Base-by-base conservation (phyloP, 2,113 vertebrate species). In the Micronycteris hirsuta region DNA sequence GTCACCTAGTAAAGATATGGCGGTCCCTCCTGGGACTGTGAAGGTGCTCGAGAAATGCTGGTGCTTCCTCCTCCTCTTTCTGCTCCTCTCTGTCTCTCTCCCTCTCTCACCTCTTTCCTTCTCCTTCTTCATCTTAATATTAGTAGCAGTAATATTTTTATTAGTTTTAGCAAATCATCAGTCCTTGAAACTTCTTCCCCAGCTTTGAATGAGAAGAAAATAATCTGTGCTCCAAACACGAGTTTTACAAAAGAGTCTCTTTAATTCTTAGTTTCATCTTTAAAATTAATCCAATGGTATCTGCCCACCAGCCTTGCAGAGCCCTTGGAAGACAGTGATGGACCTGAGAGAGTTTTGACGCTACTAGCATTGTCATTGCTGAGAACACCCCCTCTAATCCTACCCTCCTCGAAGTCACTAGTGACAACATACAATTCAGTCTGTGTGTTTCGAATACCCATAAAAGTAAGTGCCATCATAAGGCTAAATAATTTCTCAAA, bases 401-500 rank as follows among this genome's bases (percentile, higher is more conserved):
- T 49, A 17, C 4, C 43, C 58, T 45, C 38, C 82, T 28, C 16
- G 61, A 31, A 52, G n/a, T 36, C 15, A n/a, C 54, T 26, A 63
- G 65, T 47, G 78, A 83, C 76, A 71, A 22, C 36, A 45, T 0
- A 26, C 10, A 14, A 16, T 61, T 80, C 45, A 22, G 52, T 33
- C 74, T 87, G 63, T 67, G 36, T 80, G 81, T 96, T 56, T 20
- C 82, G 78, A 78, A 33, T 20, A 6, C n/a, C 24, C 49, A n/a
- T n/a, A 83, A 81, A 78, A 73, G 20, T 43, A 56, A 85, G 28
- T 11, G 4, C 15, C 63, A 52, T 56, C 58, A 17, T 5, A 41
- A 52, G 36, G 45, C 90, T 76, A 49, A 20, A 49, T 70, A 63
- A 77, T 81, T 95, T 68, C 85, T 95, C 73, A n/a, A 45, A 52